phyloP scores from a whole-genome alignment of 2,797 vertebrate species.

The Sebastiscus albofasciatus region DNA sequence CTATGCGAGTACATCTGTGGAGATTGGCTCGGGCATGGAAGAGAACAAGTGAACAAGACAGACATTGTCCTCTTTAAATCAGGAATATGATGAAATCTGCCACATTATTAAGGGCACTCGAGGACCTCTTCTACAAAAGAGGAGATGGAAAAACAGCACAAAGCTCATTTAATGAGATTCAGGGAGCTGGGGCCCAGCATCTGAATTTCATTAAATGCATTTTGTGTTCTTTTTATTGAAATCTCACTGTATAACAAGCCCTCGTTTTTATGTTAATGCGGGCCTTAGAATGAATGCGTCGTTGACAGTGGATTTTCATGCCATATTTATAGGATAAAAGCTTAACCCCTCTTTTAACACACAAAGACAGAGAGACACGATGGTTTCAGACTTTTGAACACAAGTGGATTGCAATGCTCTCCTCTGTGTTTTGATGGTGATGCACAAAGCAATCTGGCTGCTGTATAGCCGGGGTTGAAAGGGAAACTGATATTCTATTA shows the following conservation, averaged over 20 bases:
- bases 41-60: conserved; percentile 78
- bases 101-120: conserved; percentile 83
- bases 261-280: conserved; percentile 85
- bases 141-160: conserved; percentile 82
- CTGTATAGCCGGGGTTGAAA: conserved; percentile 68
- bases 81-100: conserved; percentile 85
- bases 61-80: conserved; percentile 84
- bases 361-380: conserved; percentile 68
- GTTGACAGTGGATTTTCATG: conserved; percentile 81
- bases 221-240: conserved; percentile 87
- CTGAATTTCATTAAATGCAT: conserved; percentile 89
- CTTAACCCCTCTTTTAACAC: conserved; percentile 82
- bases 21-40: conserved; percentile 64
- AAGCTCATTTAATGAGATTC: conserved; percentile 89
- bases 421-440: conserved; percentile 73
- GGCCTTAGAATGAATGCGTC: conserved; percentile 77
- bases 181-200: conserved; percentile 80
- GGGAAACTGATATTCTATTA: conserved; percentile 80
- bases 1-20: conserved; percentile 61
- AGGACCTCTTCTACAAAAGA: conserved; percentile 81
- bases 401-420: conserved; percentile 74
- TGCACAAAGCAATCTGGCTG: conserved; percentile 77
- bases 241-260: conserved; percentile 87
- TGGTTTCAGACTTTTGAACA: conserved; percentile 74
- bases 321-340: conserved; percentile 85